Conservation (phyloP, 2,797 vertebrate genomes). For the Falco novaeseelandiae region DNA sequence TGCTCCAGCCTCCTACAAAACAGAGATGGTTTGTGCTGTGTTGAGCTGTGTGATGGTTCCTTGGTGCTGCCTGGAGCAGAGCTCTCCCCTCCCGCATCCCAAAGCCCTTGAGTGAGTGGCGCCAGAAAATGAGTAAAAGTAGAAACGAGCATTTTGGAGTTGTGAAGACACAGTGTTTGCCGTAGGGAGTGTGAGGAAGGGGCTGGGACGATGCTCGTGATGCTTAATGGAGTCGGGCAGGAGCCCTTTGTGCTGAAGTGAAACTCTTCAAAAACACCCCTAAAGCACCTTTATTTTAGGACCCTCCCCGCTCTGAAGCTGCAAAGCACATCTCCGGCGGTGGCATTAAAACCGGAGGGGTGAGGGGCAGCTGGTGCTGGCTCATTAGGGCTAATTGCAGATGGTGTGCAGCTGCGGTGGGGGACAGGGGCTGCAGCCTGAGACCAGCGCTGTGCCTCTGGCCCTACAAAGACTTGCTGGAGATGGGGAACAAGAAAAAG, state of each 20-base stretch:
- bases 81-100: too few relatives aligned
- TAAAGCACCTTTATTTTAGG: neutral
- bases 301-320: neutral
- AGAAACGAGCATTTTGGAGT: fast-evolving
- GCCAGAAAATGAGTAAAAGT: neutral
- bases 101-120: neutral
- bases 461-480: neutral
- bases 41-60: neutral
- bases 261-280: neutral
- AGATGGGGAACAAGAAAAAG: neutral
- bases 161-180: fast-evolving
- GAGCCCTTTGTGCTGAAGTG: neutral
- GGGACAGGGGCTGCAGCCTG: neutral
- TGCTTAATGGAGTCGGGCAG: neutral
- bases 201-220: neutral
- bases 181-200: neutral
- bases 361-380: neutral
- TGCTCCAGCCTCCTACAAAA: fast-evolving
- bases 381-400: neutral
- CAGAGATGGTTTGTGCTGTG: fast-evolving
- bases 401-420: neutral
- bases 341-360: neutral
- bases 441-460: fast-evolving
- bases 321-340: neutral
- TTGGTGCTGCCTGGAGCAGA: neutral